phyloP scores from a whole-genome alignment of 1,140 invertebrate genomes.

The Odontomachus brunneus region DNA sequence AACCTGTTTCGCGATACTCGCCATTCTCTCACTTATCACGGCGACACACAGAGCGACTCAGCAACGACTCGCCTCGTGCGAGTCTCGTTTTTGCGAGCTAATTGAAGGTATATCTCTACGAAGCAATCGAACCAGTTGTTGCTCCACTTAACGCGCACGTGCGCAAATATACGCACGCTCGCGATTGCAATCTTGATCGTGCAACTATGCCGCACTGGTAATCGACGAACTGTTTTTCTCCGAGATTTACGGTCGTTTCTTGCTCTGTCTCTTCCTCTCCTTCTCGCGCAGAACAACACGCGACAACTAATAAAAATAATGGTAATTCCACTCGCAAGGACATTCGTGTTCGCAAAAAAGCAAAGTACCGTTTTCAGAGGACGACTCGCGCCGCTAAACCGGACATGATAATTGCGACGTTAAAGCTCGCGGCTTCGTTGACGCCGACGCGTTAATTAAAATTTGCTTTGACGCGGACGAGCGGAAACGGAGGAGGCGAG shows the following conservation, averaged over 20 bases:
- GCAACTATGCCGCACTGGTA: background rate
- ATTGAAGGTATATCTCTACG: slow-evolving; percentile 19
- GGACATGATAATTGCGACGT: slow-evolving; percentile 31
- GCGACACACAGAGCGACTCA: background rate
- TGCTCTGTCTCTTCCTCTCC: background rate
- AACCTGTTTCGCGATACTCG: background rate
- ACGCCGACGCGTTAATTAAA: slow-evolving; percentile 15
- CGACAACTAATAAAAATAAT: slow-evolving; percentile 5
- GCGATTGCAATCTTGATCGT: slow-evolving; percentile 1
- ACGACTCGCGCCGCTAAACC: background rate
- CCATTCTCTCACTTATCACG: background rate
- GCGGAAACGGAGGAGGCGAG: background rate
- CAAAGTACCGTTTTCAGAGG: background rate
- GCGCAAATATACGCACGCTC: too few relatives aligned
- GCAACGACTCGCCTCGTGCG: background rate
- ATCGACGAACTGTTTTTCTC: background rate
- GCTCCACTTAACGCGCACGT: background rate
- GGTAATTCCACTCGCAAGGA: slow-evolving; percentile 2
- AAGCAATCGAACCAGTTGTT: slow-evolving; percentile 4
- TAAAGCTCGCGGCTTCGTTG: background rate
- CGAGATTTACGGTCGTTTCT: background rate
- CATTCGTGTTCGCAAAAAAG: background rate
- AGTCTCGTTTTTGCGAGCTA: background rate
- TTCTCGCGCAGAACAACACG: background rate
- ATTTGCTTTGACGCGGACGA: background rate